Percentiles rank a stretch among this genome's conserved stretches.
These are phyloP conservation scores for Cacoxenus indagator DNA, from an alignment of 2,888 invertebrate species.

Conservation along the genomic window DNA sequence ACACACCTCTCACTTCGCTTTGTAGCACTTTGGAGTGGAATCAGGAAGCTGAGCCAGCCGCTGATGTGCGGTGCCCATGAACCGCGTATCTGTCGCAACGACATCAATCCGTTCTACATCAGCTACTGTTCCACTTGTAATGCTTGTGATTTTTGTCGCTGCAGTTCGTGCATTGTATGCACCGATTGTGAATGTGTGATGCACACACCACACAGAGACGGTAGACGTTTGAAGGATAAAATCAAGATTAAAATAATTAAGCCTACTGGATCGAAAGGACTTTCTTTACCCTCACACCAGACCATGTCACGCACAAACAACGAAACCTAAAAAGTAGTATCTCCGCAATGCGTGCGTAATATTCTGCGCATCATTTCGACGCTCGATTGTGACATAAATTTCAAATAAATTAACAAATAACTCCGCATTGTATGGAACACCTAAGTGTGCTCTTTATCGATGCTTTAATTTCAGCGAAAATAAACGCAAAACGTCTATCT, in stretches of 20 bases:
- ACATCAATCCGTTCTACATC: not conserved
- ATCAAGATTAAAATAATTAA: too few species aligned
- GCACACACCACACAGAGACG: too few species aligned
- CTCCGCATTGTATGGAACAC: constrained; percentile 34
- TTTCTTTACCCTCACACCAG: too few species aligned
- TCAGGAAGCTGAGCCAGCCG: not conserved
- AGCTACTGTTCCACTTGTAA: not conserved
- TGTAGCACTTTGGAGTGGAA: not conserved
- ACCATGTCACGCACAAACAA: too few species aligned
- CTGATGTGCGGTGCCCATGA: not conserved
- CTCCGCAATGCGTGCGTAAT: too few species aligned
- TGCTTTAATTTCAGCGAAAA: not conserved
- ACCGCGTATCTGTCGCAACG: not conserved
- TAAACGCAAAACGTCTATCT: not conserved
- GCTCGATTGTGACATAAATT: constrained; percentile 62
- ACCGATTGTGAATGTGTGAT: too few species aligned
- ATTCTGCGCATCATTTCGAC: not conserved
- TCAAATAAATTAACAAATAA: constrained; percentile 60
- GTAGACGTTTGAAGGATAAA: too few species aligned
- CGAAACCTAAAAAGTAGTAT: too few species aligned
- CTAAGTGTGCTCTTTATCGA: not conserved
- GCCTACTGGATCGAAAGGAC: too few species aligned
- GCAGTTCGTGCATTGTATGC: too few species aligned
- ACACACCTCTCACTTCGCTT: too few species aligned
- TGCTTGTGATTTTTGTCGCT: not conserved